phyloP scores from a whole-genome alignment of 2,797 vertebrate genomes.

The Amphiprion clarkii region DNA sequence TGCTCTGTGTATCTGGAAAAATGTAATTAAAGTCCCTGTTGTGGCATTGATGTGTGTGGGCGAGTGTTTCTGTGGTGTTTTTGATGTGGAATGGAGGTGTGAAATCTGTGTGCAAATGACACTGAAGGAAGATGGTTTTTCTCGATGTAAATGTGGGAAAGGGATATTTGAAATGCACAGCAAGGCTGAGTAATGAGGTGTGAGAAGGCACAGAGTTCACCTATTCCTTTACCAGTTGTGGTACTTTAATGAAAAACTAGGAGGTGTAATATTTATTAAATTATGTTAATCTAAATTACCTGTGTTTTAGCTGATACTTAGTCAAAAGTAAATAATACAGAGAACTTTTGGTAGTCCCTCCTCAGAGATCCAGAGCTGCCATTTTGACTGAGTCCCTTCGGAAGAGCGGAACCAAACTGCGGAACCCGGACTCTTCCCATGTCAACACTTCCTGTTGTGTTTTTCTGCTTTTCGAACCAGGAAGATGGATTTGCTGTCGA shows the following conservation, averaged over 20 bases:
- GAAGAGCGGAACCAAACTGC: slow-evolving; percentile 58
- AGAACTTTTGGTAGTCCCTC: not conserved
- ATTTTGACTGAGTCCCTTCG: slow-evolving; percentile 39
- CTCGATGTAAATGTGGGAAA: not conserved
- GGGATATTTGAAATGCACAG: not conserved
- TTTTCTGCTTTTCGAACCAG: slow-evolving; percentile 77
- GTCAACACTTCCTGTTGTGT: slow-evolving; percentile 73
- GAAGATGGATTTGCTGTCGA: slow-evolving; percentile 83
- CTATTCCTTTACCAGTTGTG: too few species aligned
- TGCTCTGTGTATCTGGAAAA: slow-evolving; percentile 38
- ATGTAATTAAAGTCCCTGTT: too few species aligned
- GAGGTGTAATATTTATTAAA: not conserved
- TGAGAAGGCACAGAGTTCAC: not conserved
- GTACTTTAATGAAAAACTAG: not conserved
- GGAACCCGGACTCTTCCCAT: slow-evolving; percentile 66
- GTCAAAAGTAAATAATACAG: not conserved
- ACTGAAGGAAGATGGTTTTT: not conserved
- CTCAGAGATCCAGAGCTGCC: slow-evolving; percentile 15
- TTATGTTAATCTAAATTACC: not conserved
- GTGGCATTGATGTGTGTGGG: not conserved
- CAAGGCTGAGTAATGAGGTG: not conserved
- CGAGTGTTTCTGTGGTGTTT: not conserved
- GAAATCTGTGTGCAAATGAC: not conserved
- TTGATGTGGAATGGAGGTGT: not conserved
- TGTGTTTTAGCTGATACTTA: too few species aligned